A percentile compares a stretch with the other conserved stretches of the same genome.
Conservation (phyloP, 2,113 vertebrate genomes). For the Chunga burmeisteri region DNA sequence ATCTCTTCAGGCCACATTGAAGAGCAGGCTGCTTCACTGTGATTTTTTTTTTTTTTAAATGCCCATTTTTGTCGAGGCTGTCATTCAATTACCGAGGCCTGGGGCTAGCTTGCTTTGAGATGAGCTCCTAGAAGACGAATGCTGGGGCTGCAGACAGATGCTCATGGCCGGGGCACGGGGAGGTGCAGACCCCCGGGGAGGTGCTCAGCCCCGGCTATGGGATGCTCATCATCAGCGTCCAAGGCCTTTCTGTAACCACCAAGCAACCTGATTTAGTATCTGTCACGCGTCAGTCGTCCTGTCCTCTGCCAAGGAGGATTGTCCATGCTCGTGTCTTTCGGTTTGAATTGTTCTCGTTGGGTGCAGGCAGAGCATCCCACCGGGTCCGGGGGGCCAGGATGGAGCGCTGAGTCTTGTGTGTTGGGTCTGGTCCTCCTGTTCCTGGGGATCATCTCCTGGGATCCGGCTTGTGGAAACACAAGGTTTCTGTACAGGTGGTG, state of each 20-base stretch:
- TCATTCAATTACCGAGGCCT: neutral
- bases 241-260: neutral
- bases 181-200: neutral
- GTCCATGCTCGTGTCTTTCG: neutral
- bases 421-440: neutral
- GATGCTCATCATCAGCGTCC: neutral
- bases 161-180: rapidly evolving
- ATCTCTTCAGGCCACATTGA: neutral
- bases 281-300: neutral
- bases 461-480: neutral
- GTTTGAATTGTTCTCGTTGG: rapidly evolving
- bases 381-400: rapidly evolving
- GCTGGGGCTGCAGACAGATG: neutral
- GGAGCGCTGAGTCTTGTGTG: rapidly evolving
- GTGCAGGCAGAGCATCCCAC: neutral
- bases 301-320: neutral
- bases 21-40: neutral
- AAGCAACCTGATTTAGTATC: too few species aligned
- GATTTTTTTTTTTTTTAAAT: neutral
- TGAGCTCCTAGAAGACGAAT: neutral
- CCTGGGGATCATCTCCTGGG: neutral
- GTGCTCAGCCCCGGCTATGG: neutral
- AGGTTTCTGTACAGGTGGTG: neutral
- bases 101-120: neutral
- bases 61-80: neutral